Percentiles rank a stretch among this genome's conserved stretches.
phyloP scores from a whole-genome alignment of 2,113 vertebrate species.

The Upupa epops region DNA sequence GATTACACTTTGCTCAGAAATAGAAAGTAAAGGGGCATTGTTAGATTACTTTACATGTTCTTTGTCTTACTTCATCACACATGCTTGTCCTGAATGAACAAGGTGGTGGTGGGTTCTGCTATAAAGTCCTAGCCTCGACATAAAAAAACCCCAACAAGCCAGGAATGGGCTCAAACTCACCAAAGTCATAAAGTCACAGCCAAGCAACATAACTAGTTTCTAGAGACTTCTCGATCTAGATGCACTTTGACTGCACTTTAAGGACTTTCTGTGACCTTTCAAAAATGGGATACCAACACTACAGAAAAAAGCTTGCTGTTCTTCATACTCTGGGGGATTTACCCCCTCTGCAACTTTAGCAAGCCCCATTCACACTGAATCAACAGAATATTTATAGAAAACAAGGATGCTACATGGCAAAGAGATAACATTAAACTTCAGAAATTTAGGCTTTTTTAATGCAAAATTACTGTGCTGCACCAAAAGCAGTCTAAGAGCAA shows the following conservation, averaged over 20 bases:
- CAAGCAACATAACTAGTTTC: background rate
- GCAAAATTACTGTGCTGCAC: background rate
- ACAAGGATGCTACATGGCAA: background rate
- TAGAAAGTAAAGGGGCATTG: background rate
- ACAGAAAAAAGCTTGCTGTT: background rate
- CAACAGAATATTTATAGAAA: background rate
- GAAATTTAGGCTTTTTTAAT: background rate
- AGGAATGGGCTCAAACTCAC: background rate
- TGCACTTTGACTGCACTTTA: background rate
- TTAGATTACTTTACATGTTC: background rate
- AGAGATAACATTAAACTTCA: background rate
- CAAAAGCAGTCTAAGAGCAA: background rate
- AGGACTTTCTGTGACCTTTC: background rate
- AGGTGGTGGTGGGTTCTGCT: background rate
- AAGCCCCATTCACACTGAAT: background rate
- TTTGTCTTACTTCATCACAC: constrained; percentile 10
- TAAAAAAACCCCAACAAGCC: accelerated
- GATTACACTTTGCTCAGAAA: constrained; percentile 4
- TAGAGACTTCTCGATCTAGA: background rate
- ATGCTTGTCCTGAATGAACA: background rate
- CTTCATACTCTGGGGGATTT: background rate
- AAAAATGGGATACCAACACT: background rate
- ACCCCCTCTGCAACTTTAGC: background rate
- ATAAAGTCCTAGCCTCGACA: background rate
- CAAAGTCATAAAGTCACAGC: background rate